Percentiles rank a stretch among this genome's conserved stretches.
Evolutionary conservation across 2,113 vertebrate species (phyloP).

Genomic region (Girardinichthys multiradiatus): DNA sequence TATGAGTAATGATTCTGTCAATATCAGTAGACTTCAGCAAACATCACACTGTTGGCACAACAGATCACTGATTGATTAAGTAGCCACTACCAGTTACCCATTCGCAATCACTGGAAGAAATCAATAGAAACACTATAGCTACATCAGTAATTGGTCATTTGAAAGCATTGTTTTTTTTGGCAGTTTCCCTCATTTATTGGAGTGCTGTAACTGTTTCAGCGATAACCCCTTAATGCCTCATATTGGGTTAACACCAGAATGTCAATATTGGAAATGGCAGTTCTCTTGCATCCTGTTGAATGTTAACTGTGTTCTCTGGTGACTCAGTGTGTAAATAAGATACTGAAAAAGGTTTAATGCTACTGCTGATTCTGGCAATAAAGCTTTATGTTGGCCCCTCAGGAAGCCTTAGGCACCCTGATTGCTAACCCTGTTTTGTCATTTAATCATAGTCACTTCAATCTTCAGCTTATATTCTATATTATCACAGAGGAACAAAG

Average conservation of each 20-base stretch:
- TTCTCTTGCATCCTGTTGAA: background rate
- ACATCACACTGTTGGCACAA: slow-evolving; percentile 50
- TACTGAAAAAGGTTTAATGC: background rate
- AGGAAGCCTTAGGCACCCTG: background rate
- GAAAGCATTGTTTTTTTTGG: background rate
- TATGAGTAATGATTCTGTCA: slow-evolving; percentile 53
- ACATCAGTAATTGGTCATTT: background rate
- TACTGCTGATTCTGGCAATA: background rate
- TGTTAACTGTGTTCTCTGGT: background rate
- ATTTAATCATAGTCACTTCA: background rate
- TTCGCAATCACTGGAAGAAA: background rate
- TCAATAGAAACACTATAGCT: background rate
- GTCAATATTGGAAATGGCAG: background rate
- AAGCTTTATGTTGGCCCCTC: background rate
- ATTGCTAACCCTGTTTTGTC: background rate
- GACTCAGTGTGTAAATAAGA: background rate
- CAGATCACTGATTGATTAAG: slow-evolving; percentile 50
- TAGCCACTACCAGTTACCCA: slow-evolving; percentile 14
- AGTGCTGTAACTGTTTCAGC: background rate
- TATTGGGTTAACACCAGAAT: background rate
- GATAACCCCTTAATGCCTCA: background rate
- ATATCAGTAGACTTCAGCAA: slow-evolving; percentile 60
- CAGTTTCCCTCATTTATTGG: background rate
- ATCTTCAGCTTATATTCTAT: too few species aligned
- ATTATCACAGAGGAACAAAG: background rate